These are phyloP conservation scores for Perognathus longimembris DNA, from an alignment of 2,113 vertebrate genomes.

Conservation along the genomic window DNA sequence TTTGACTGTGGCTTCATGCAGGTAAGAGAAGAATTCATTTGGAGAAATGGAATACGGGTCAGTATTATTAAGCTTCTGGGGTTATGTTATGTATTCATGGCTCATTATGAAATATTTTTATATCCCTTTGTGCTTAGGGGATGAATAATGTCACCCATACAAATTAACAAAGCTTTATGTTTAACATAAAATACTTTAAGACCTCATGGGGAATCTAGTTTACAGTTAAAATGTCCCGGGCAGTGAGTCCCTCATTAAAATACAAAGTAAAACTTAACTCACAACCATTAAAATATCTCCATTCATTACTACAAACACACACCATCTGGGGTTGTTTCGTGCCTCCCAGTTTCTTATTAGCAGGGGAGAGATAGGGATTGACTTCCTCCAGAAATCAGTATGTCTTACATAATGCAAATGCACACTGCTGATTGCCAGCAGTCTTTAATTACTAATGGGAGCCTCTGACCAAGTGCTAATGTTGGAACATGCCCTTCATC, in stretches of 20 bases:
- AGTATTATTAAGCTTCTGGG: constrained; percentile 59
- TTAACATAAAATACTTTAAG: constrained; percentile 75
- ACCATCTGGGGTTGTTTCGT: constrained; percentile 74
- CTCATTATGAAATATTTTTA: constrained; percentile 73
- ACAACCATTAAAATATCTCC: constrained; percentile 72
- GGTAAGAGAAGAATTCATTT: constrained; percentile 50
- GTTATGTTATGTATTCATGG: constrained; percentile 64
- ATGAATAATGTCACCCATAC: constrained; percentile 66
- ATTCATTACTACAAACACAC: constrained; percentile 70
- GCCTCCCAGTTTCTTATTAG: constrained; percentile 74
- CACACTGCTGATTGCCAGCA: constrained; percentile 46
- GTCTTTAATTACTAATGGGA: constrained; percentile 73
- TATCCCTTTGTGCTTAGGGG: constrained; percentile 44
- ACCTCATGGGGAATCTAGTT: constrained; percentile 63
- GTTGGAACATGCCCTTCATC: constrained; percentile 53
- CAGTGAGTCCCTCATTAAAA: constrained; percentile 70
- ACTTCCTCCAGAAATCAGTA: constrained; percentile 63
- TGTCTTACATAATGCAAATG: constrained; percentile 63
- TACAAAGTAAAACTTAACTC: constrained; percentile 74
- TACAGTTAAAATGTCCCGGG: constrained; percentile 69
- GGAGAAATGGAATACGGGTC: constrained; percentile 57
- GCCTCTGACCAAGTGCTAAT: constrained; percentile 64
- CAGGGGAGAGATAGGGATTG: constrained; percentile 73
- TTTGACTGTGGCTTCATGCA: constrained; percentile 40
- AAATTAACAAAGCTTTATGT: constrained; percentile 69